Evolutionary conservation across 2,888 invertebrate genomes (phyloP).

Genomic region (Tridacna crocea): DNA sequence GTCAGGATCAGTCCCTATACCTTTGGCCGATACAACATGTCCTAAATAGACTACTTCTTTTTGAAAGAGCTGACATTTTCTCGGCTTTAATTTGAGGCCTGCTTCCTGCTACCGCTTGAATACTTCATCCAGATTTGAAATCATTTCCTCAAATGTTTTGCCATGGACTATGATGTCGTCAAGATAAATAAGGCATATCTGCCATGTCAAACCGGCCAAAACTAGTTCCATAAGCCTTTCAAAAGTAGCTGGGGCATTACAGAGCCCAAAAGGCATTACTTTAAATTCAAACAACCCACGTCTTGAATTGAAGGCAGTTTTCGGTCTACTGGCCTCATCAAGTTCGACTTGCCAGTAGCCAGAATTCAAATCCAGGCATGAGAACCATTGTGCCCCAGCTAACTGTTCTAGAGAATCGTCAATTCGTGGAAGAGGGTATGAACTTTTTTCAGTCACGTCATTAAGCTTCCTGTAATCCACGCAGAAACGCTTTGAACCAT

Average conservation of each 20-base stretch:
- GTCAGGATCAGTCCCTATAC: not conserved
- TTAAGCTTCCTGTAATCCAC: constrained; percentile 32
- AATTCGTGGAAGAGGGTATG: constrained; percentile 30
- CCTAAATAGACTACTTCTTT: constrained; percentile 7
- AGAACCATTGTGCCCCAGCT: constrained; percentile 4
- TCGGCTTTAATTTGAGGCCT: constrained; percentile 24
- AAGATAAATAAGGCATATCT: not conserved
- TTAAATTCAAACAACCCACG: constrained; percentile 6
- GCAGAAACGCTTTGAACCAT: constrained; percentile 25
- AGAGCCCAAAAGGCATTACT: not conserved
- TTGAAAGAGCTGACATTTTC: constrained; percentile 1
- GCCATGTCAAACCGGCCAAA: not conserved
- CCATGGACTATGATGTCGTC: not conserved
- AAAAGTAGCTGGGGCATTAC: not conserved
- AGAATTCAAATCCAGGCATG: constrained; percentile 50
- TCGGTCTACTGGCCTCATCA: constrained; percentile 20
- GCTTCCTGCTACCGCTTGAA: not conserved
- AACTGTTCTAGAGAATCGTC: constrained; percentile 28
- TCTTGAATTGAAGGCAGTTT: constrained; percentile 6
- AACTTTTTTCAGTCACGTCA: constrained; percentile 29
- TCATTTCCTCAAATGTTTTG: not conserved
- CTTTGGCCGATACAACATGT: not conserved
- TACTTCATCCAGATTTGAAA: not conserved
- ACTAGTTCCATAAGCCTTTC: not conserved
- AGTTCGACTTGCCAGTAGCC: constrained; percentile 52